phyloP scores from a whole-genome alignment of 2,797 vertebrate species.

The Crenuchus spilurus region DNA sequence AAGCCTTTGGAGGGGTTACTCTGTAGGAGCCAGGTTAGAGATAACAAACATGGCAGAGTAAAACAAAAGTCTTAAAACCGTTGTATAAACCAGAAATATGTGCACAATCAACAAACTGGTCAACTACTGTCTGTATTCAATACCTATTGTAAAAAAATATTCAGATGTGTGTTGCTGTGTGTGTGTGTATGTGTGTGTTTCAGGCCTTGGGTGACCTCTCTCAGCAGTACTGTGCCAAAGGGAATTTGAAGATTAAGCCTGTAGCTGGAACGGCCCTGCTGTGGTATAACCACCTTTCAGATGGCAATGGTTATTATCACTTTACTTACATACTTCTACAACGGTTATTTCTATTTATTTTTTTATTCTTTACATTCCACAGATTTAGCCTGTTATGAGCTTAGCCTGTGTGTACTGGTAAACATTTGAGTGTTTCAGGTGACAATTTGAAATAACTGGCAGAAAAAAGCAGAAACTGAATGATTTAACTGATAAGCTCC shows the following conservation, averaged over 20 bases:
- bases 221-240: constrained; percentile 88
- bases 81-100: no score
- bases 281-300: constrained; percentile 98
- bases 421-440: no score
- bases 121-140: neutral
- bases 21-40: neutral
- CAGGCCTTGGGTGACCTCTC: constrained; percentile 93
- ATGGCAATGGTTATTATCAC: constrained; percentile 85
- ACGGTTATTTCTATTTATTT: neutral
- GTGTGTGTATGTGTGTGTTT: constrained; percentile 37
- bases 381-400: no score
- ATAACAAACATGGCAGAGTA: neutral
- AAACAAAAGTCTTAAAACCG: neutral
- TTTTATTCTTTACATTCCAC: neutral
- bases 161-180: constrained; percentile 38
- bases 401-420: no score
- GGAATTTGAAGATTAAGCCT: constrained; percentile 91
- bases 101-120: neutral
- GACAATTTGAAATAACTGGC: no score
- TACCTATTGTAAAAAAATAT: neutral
- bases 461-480: no score
- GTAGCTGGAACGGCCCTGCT: constrained; percentile 90
- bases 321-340: neutral
- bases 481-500: no score
- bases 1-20: neutral